A percentile compares a stretch with the other conserved stretches of the same genome.
phyloP scores from a whole-genome alignment of 1,140 invertebrate genomes.

The Euura lappo region DNA sequence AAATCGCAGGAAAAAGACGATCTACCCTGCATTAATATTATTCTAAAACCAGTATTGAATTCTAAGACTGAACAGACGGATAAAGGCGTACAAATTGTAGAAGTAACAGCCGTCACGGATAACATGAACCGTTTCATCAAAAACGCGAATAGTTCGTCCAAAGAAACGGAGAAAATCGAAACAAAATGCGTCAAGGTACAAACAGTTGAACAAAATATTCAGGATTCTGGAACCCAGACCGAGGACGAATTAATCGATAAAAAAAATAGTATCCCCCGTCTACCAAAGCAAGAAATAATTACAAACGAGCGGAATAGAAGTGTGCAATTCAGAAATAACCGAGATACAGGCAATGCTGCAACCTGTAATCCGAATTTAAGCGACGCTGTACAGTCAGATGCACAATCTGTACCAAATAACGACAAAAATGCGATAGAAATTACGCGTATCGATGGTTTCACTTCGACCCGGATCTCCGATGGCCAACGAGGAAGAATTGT shows the following conservation, averaged over 20 bases:
- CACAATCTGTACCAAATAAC: too few species aligned
- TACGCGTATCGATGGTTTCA: neutral
- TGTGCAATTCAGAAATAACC: neutral
- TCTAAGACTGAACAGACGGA: neutral
- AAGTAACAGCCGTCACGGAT: neutral
- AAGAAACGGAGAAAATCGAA: neutral
- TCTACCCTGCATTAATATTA: constrained; percentile 12
- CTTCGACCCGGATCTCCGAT: neutral
- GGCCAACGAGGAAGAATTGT: neutral
- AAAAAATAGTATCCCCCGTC: neutral
- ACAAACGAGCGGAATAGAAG: neutral
- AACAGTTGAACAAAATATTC: neutral
- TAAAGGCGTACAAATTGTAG: neutral
- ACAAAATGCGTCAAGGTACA: neutral
- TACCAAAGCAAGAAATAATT: neutral
- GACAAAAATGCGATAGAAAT: neutral
- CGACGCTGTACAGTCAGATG: neutral
- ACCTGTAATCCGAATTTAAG: neutral
- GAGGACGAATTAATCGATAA: neutral
- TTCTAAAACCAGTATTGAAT: constrained; percentile 9
- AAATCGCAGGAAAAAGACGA: constrained; percentile 1
- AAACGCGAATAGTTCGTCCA: neutral
- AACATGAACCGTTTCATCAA: neutral
- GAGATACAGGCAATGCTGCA: neutral
- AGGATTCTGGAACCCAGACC: neutral